Evolutionary conservation across 2,888 invertebrate genomes (phyloP).

Genomic region (Lycaena phlaeas): DNA sequence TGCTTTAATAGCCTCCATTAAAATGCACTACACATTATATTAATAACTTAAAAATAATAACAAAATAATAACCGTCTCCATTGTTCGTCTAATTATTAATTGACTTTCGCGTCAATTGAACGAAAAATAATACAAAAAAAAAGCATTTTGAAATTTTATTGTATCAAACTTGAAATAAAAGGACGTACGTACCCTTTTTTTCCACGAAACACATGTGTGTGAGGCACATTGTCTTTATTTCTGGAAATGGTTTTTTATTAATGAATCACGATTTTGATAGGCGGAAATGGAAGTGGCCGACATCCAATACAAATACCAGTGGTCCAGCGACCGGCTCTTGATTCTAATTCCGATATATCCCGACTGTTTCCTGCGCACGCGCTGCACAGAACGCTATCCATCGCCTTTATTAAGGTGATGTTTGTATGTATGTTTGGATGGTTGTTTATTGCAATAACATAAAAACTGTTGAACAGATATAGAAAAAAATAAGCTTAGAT

Average conservation of each 20-base stretch:
- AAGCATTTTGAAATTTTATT: not conserved
- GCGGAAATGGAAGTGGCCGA: constrained; percentile 11
- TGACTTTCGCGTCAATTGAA: no score
- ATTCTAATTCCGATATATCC: constrained; percentile 62
- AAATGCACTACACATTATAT: constrained; percentile 10
- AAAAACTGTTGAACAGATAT: no score
- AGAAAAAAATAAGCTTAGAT: no score
- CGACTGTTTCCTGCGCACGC: constrained; percentile 45
- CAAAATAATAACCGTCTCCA: no score
- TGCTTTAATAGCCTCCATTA: constrained; percentile 19
- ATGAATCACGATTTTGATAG: constrained; percentile 9
- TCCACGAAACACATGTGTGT: constrained; percentile 2
- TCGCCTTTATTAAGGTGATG: no score
- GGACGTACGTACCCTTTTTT: not conserved
- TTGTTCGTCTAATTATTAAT: no score
- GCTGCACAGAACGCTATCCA: not conserved
- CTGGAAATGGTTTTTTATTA: constrained; percentile 3
- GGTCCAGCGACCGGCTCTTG: constrained; percentile 33
- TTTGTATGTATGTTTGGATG: no score
- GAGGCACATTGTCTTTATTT: constrained; percentile 1
- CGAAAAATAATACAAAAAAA: no score
- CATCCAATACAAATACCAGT: constrained; percentile 12
- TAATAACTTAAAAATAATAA: no score
- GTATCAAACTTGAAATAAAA: not conserved
- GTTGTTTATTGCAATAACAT: no score